These are phyloP conservation scores for Protobothrops flavoviridis DNA, from an alignment of 2,113 vertebrate species.

Conservation along the genomic window DNA sequence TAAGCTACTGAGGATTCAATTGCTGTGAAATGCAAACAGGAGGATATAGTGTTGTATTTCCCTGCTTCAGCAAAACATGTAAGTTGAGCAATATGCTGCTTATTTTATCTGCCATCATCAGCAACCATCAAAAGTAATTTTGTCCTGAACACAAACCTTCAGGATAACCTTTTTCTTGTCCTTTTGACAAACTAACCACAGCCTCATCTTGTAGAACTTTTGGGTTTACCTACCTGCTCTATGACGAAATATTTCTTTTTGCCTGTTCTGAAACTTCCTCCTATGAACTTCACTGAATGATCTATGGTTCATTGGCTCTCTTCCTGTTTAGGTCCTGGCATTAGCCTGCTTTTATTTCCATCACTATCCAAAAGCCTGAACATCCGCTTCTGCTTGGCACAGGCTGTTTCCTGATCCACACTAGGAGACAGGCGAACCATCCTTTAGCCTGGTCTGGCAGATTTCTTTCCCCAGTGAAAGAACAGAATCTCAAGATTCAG, in stretches of 20 bases:
- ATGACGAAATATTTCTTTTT: not conserved
- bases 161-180: not conserved
- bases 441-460: not conserved
- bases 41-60: not conserved
- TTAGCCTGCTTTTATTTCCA: not conserved
- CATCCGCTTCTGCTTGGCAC: not conserved
- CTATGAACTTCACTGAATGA: not conserved
- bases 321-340: not conserved
- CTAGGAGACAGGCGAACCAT: not conserved
- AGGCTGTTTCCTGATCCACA: not conserved
- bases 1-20: not conserved
- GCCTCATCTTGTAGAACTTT: not conserved
- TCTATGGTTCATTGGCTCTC: not conserved
- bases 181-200: not conserved
- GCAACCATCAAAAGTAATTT: not conserved
- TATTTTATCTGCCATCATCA: not conserved
- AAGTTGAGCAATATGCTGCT: not conserved
- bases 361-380: not conserved
- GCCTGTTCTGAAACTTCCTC: not conserved
- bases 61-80: not conserved
- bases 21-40: not conserved
- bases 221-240: not conserved
- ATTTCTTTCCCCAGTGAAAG: not conserved
- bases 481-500: not conserved
- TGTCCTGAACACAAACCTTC: not conserved